Conservation (phyloP, 2,797 vertebrate genomes). For the Cephalopachus bancanus region DNA sequence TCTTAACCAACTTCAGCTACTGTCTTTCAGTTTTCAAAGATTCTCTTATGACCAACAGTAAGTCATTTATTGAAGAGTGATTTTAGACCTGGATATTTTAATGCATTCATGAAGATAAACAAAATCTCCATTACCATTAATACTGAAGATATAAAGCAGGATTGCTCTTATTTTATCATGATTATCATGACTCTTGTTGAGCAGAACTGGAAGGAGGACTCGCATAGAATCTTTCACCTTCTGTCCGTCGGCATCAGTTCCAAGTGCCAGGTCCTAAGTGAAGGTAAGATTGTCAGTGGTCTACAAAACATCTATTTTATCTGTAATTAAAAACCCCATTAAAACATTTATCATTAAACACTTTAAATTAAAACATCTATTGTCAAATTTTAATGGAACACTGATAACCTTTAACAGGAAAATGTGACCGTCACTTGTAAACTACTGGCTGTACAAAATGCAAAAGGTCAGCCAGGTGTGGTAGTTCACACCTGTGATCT, state of each 20-base stretch:
- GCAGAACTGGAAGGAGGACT: conserved; percentile 96
- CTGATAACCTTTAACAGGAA: conserved; percentile 43
- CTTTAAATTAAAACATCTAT: neutral
- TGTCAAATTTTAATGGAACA: conserved; percentile 53
- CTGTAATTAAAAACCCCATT: too few relatives aligned
- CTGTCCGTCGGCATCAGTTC: conserved; percentile 94
- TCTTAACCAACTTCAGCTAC: conserved; percentile 9
- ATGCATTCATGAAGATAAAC: neutral
- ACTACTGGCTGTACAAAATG: conserved; percentile 33
- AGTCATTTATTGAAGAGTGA: neutral
- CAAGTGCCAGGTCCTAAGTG: conserved; percentile 95
- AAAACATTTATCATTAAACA: too few relatives aligned
- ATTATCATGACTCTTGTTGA: conserved; percentile 91
- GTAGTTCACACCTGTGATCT: too few relatives aligned
- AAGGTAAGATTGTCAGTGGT: conserved; percentile 59
- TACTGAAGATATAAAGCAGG: conserved; percentile 97
- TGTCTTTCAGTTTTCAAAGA: conserved; percentile 28
- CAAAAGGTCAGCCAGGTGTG: neutral
- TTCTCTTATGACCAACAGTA: neutral
- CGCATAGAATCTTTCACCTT: conserved; percentile 98
- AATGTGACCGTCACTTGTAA: conserved; percentile 19
- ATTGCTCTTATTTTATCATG: conserved; percentile 97
- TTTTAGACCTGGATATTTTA: conserved; percentile 28
- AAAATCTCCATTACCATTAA: conserved; percentile 91
- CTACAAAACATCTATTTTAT: neutral